These are phyloP conservation scores for Epizoanthus illoricatus DNA, from an alignment of 92 coral and sea anemone genomes.

Conservation along the genomic window DNA sequence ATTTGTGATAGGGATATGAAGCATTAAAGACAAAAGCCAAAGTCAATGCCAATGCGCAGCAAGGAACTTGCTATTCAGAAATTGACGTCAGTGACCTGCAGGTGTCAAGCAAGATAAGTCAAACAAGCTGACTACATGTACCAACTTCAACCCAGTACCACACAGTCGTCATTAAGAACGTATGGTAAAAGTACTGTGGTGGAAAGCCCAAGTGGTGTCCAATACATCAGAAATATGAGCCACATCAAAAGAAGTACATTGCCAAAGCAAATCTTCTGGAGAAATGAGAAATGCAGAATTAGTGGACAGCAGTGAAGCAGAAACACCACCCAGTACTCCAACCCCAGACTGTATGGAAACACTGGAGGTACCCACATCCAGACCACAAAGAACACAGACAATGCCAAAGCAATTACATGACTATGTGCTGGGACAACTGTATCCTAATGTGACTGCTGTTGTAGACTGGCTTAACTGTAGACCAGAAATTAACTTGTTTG, in stretches of 20 bases:
- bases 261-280: not conserved
- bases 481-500: too few species aligned
- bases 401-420: too few species aligned
- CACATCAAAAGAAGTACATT: too few species aligned
- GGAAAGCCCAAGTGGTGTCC: not conserved
- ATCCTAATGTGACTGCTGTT: too few species aligned
- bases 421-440: too few species aligned
- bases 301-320: conserved; percentile 11
- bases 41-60: conserved; percentile 41
- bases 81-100: conserved; percentile 45
- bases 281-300: not conserved
- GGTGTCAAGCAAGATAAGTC: not conserved
- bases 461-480: too few species aligned
- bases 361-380: not conserved
- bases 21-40: conserved; percentile 44
- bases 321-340: conserved; percentile 24
- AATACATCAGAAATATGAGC: too few species aligned
- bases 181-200: conserved; percentile 41
- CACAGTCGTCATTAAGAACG: conserved; percentile 37
- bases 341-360: not conserved
- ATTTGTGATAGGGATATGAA: conserved; percentile 18
- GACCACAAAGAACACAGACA: too few species aligned
- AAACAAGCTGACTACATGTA: too few species aligned
- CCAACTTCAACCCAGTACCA: not conserved
- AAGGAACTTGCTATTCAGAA: conserved; percentile 15